Percentiles rank a stretch among this genome's conserved stretches.
Evolutionary conservation across 2,888 invertebrate genomes (phyloP).

Genomic region (Tenthredo mesomela): DNA sequence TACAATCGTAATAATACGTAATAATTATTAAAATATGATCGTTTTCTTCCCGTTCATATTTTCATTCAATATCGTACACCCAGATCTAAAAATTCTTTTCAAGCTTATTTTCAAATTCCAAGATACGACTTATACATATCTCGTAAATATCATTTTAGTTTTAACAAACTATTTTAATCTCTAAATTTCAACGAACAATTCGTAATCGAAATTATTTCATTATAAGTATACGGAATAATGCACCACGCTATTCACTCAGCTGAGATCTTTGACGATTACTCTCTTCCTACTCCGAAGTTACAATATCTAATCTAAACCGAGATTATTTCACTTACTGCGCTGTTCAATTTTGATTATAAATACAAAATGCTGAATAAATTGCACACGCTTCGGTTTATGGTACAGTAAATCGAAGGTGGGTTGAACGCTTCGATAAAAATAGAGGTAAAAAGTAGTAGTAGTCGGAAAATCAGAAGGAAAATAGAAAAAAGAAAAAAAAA

Average conservation of each 20-base stretch:
- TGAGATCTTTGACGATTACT: neutral
- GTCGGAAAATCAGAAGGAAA: neutral
- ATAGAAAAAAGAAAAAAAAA: neutral
- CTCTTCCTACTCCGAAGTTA: neutral
- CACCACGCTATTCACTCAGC: neutral
- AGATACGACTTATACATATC: neutral
- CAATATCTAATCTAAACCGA: neutral
- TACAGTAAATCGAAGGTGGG: conserved; percentile 1
- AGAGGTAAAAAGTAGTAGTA: neutral
- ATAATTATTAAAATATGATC: neutral
- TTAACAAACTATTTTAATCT: neutral
- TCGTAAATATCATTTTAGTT: neutral
- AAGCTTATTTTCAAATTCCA: neutral
- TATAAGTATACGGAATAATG: neutral
- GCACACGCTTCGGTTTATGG: neutral
- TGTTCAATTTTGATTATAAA: neutral
- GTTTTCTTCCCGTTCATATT: neutral
- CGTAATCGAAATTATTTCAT: neutral
- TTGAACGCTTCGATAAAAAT: conserved; percentile 17
- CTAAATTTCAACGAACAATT: neutral
- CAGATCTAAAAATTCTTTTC: neutral
- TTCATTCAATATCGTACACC: neutral
- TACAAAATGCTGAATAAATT: neutral
- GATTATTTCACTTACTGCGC: neutral
- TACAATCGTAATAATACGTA: neutral